phyloP scores from a whole-genome alignment of 2,888 invertebrate species.

The Fragum fragum region DNA sequence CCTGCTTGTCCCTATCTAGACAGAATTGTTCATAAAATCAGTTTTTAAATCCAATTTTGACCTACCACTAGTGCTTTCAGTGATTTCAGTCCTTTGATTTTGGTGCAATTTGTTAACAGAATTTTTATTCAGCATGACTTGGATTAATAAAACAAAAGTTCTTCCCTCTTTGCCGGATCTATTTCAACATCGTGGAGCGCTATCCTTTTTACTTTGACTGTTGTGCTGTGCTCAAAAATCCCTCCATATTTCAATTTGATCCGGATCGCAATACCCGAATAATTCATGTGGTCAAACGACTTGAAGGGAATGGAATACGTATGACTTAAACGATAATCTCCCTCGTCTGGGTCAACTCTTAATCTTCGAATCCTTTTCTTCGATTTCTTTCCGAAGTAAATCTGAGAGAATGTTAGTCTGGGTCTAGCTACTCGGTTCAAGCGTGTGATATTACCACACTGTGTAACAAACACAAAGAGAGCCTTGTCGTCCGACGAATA shows the following conservation, averaged over 20 bases:
- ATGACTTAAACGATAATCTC: background rate
- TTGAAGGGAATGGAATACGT: background rate
- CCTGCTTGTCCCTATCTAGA: too few species aligned
- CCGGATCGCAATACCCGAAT: background rate
- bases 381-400: background rate
- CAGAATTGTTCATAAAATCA: too few species aligned
- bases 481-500: conserved; percentile 7
- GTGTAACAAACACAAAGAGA: conserved; percentile 9
- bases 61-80: too few species aligned
- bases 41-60: too few species aligned
- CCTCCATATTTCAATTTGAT: background rate
- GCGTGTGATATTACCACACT: background rate
- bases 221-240: background rate
- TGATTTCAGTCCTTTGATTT: too few species aligned
- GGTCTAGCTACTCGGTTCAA: background rate
- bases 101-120: too few species aligned
- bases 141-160: background rate
- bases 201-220: background rate
- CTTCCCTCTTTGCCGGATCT: background rate
- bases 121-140: too few species aligned
- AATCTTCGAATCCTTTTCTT: background rate
- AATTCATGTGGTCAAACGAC: background rate
- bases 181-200: background rate
- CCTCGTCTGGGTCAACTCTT: too few species aligned
- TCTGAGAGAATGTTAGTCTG: background rate